Conservation (phyloP, 2,888 invertebrate species). For the Megaustenia siamemsis region DNA sequence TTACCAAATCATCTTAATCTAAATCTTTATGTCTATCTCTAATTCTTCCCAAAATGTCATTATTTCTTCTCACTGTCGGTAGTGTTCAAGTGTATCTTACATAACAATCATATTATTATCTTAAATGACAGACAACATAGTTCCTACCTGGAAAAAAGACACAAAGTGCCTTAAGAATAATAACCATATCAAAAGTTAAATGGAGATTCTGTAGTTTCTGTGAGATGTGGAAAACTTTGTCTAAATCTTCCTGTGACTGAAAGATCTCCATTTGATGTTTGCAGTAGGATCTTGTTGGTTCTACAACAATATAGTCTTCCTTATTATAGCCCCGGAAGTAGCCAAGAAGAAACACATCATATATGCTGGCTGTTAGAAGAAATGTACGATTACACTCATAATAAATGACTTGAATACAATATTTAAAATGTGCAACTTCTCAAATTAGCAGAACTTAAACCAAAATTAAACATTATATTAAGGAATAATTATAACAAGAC, state of each 20-base stretch:
- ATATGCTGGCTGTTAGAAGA: conserved; percentile 25
- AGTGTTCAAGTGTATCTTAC: background rate
- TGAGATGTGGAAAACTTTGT: conserved; percentile 26
- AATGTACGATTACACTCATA: too few species aligned
- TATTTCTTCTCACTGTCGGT: too few species aligned
- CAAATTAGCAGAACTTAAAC: too few species aligned
- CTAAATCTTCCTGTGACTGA: conserved; percentile 8
- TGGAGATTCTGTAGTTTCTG: conserved; percentile 24
- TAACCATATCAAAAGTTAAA: conserved; percentile 31
- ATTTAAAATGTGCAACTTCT: too few species aligned
- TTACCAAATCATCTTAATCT: too few species aligned
- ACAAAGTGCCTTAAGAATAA: conserved; percentile 42
- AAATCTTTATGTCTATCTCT: too few species aligned
- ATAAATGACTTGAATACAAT: too few species aligned
- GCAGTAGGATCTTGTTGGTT: conserved; percentile 27
- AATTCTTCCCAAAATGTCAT: too few species aligned
- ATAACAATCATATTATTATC: background rate
- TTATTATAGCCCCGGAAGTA: conserved; percentile 43
- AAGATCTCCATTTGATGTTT: conserved; percentile 31
- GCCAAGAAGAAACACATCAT: conserved; percentile 31
- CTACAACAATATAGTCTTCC: conserved; percentile 36
- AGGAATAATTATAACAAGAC: too few species aligned
- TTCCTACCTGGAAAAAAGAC: conserved; percentile 43
- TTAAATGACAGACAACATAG: background rate
- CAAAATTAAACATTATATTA: too few species aligned